Percentiles rank a stretch among this genome's conserved stretches.
Evolutionary conservation across 2,113 vertebrate species (phyloP).

Genomic region (Brachyistius frenatus): DNA sequence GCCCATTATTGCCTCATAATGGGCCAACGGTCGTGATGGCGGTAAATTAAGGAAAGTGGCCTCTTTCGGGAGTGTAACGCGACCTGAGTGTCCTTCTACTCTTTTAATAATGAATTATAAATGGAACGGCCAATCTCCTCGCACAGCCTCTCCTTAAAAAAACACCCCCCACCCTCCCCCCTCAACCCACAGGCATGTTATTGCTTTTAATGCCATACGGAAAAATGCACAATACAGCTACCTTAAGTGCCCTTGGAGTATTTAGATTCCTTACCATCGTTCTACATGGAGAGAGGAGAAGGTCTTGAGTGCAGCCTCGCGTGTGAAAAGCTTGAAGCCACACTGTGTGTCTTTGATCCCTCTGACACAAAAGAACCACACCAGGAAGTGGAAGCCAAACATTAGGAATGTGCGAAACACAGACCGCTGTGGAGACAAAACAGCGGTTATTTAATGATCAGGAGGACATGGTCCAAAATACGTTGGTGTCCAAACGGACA

Average conservation of each 20-base stretch:
- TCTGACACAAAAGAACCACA: slow-evolving; percentile 97
- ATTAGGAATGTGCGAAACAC: slow-evolving; percentile 94
- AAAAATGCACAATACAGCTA: background rate
- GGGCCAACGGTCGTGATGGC: too few species aligned
- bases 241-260: too few species aligned
- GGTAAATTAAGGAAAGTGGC: too few species aligned
- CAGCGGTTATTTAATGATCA: background rate
- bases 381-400: slow-evolving; percentile 98
- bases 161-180: too few species aligned
- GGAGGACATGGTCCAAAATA: background rate
- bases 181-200: background rate
- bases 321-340: slow-evolving; percentile 96
- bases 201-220: too few species aligned
- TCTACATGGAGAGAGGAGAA: slow-evolving; percentile 95
- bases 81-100: too few species aligned
- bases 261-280: slow-evolving; percentile 87
- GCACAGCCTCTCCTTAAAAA: too few species aligned
- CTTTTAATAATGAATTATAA: too few species aligned
- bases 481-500: background rate
- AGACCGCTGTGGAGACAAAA: slow-evolving; percentile 87
- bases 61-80: too few species aligned
- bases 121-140: too few species aligned
- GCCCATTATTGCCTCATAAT: too few species aligned
- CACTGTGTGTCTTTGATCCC: slow-evolving; percentile 95
- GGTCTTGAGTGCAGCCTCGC: slow-evolving; percentile 90